phyloP scores from a whole-genome alignment of 2,888 invertebrate genomes.

The Trissolcus brochymenae region DNA sequence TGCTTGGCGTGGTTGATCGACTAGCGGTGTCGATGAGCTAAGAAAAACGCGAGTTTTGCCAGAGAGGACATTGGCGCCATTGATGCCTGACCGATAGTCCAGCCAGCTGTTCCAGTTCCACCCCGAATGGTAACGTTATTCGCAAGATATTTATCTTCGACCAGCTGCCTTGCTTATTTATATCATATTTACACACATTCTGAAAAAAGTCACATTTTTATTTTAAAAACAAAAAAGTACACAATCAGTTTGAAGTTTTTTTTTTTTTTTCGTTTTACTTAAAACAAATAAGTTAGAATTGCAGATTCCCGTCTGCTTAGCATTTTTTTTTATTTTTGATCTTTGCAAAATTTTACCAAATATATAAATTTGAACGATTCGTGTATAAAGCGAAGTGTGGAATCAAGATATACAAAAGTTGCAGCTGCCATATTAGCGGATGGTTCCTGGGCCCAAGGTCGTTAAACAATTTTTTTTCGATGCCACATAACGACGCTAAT shows the following conservation, averaged over 20 bases:
- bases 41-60: constrained; percentile 36
- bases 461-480: constrained; percentile 51
- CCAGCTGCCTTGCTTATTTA: constrained; percentile 19
- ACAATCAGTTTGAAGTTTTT: no score
- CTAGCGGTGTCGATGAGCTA: constrained; percentile 43
- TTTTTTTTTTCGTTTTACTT: no score
- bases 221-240: not conserved
- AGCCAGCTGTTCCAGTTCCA: constrained; percentile 68
- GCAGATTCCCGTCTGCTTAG: no score
- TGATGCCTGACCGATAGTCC: constrained; percentile 63
- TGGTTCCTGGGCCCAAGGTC: constrained; percentile 49
- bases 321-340: no score
- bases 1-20: constrained; percentile 56
- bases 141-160: constrained; percentile 58
- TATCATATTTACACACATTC: constrained; percentile 6
- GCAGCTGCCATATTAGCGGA: constrained; percentile 62
- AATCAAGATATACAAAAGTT: constrained; percentile 12
- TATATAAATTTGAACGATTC: no score
- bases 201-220: not conserved
- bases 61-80: constrained; percentile 50
- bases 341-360: no score
- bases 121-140: constrained; percentile 55
- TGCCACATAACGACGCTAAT: constrained; percentile 42
- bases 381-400: no score
- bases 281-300: no score